Conservation (phyloP, 2,797 vertebrate genomes). For the Chloroceryle inda region DNA sequence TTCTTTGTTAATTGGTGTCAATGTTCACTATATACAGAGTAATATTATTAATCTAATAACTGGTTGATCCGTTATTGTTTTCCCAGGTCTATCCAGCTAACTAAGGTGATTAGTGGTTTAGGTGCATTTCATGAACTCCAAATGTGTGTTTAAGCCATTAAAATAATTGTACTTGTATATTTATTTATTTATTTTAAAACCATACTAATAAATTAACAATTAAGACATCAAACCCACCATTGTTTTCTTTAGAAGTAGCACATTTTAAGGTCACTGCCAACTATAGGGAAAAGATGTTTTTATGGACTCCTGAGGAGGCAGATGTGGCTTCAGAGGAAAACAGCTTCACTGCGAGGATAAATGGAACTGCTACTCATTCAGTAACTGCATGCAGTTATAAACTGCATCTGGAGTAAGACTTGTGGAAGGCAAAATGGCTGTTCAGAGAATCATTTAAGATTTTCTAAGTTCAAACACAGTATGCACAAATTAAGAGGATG, state of each 20-base stretch:
- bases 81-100: neutral
- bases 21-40: neutral
- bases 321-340: neutral
- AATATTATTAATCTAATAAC: neutral
- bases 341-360: neutral
- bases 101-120: neutral
- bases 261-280: neutral
- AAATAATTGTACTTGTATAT: neutral
- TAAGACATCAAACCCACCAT: neutral
- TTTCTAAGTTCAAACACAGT: neutral
- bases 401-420: neutral
- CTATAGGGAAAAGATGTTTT: neutral
- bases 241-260: neutral
- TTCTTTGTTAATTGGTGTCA: neutral
- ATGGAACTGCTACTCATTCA: neutral
- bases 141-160: neutral
- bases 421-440: neutral
- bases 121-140: neutral
- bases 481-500: neutral
- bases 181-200: neutral
- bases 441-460: neutral
- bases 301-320: neutral
- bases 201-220: neutral
- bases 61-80: neutral
- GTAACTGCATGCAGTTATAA: neutral